phyloP scores from a whole-genome alignment of 2,113 vertebrate species.

The Glaucomys volans region DNA sequence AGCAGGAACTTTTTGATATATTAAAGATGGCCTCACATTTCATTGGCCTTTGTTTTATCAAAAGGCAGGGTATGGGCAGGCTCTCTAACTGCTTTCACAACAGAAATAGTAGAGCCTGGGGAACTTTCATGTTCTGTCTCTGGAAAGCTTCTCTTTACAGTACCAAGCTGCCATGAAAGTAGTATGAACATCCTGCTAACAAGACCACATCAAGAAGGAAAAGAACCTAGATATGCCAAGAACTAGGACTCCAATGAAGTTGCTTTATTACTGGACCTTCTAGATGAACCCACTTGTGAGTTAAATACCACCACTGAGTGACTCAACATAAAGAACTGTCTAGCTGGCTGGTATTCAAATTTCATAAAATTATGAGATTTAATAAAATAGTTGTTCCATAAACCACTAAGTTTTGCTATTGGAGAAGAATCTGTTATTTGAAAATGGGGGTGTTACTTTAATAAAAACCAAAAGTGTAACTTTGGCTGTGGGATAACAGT shows the following conservation, averaged over 20 bases:
- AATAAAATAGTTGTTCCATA: background rate
- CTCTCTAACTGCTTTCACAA: background rate
- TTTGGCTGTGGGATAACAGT: too few species aligned
- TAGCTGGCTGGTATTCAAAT: background rate
- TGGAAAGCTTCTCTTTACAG: background rate
- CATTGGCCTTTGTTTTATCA: background rate
- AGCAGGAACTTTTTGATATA: background rate
- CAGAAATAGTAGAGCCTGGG: background rate
- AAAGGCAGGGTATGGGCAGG: background rate
- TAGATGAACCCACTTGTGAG: background rate
- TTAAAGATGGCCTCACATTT: background rate
- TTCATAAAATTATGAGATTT: background rate
- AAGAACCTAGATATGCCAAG: background rate
- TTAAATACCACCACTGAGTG: background rate
- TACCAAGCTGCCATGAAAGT: background rate
- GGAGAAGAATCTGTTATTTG: too few species aligned
- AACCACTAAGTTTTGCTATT: too few species aligned
- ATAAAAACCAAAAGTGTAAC: too few species aligned
- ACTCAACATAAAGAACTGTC: background rate
- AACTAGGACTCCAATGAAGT: background rate
- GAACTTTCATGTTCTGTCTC: background rate
- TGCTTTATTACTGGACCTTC: background rate
- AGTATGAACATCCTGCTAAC: background rate
- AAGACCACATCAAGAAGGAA: background rate
- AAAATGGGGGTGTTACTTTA: too few species aligned